Conservation (phyloP, 2,888 invertebrate genomes). For the Metallyticus violacea region DNA sequence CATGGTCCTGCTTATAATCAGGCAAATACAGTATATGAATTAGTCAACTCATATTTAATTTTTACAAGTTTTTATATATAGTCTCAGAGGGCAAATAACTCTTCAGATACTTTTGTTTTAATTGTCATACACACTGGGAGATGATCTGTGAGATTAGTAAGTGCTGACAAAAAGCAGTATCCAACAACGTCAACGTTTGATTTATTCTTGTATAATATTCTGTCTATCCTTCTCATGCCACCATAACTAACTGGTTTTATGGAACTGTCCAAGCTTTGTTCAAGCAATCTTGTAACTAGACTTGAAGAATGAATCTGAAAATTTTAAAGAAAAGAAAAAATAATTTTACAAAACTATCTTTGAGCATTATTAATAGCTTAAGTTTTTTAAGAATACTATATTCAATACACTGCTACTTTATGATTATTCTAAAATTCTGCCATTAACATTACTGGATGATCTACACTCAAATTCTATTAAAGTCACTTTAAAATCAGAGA, state of each 20-base stretch:
- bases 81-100: background rate
- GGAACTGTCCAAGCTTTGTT: constrained; percentile 23
- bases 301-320: background rate
- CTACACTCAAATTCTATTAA: no score
- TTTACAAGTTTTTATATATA: background rate
- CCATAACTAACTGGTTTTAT: constrained; percentile 28
- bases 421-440: no score
- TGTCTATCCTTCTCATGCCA: constrained; percentile 35
- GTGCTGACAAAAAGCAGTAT: constrained; percentile 32
- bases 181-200: constrained; percentile 22
- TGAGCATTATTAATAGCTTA: no score
- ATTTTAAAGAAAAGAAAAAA: background rate
- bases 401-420: no score
- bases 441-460: no score
- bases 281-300: constrained; percentile 21
- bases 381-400: no score
- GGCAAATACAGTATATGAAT: no score
- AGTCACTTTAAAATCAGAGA: no score
- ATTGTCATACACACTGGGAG: constrained; percentile 34
- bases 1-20: no score
- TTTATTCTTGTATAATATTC: constrained; percentile 25
- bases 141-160: constrained; percentile 35
- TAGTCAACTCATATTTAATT: background rate
- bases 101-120: background rate
- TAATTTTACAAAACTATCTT: no score